Evolutionary conservation across 2,113 vertebrate species (phyloP).

Genomic region (Emydocephalus ijimae): DNA sequence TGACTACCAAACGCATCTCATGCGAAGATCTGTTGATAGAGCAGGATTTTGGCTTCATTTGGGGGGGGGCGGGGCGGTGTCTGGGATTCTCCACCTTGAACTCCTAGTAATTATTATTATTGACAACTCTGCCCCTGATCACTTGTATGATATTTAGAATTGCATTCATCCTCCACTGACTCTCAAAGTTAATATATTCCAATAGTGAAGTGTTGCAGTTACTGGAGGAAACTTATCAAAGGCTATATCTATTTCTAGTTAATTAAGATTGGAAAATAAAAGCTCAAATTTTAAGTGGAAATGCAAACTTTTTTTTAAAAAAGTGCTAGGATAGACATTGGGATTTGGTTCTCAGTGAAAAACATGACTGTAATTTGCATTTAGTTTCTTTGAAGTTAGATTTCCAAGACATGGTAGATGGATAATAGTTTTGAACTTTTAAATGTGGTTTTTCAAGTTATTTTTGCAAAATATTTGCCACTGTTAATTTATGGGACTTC

Average conservation of each 20-base stretch:
- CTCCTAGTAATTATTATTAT: not conserved
- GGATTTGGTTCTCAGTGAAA: not conserved
- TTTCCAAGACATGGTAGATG: not conserved
- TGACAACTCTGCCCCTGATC: not conserved
- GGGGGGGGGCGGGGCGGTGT: fast-evolving
- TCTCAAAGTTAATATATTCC: not conserved
- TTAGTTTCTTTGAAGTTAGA: not conserved
- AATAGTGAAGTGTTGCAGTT: not conserved
- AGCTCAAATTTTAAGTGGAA: not conserved
- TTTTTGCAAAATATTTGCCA: not conserved
- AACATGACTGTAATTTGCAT: not conserved
- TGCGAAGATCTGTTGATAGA: not conserved
- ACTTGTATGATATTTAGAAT: not conserved
- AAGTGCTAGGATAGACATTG: not conserved
- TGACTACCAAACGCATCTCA: not conserved
- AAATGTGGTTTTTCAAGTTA: not conserved
- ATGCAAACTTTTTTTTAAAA: not conserved
- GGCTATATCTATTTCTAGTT: not conserved
- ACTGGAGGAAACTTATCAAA: not conserved
- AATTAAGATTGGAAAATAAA: not conserved
- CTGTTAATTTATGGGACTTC: not conserved
- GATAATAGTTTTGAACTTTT: not conserved
- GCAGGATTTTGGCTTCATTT: not conserved
- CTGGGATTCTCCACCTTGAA: not conserved
- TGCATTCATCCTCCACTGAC: not conserved